Evolutionary conservation across 2,797 vertebrate species (phyloP).

Genomic region (Prionace glauca): DNA sequence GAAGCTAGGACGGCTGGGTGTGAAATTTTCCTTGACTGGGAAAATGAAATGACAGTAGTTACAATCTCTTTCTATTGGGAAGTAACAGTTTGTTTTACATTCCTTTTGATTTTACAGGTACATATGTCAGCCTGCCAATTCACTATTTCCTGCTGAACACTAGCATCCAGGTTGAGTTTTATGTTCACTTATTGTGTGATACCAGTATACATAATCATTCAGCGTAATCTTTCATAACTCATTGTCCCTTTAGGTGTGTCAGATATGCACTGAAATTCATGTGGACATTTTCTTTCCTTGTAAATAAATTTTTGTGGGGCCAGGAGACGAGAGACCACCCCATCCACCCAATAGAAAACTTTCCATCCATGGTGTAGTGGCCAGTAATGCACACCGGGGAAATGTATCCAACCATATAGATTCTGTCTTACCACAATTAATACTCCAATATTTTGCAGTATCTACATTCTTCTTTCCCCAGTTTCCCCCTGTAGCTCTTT

Average conservation of each 20-base stretch:
- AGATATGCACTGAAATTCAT: neutral
- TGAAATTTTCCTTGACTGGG: too few species aligned
- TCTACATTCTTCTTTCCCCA: neutral
- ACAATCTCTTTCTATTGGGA: too few species aligned
- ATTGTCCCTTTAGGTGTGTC: too few species aligned
- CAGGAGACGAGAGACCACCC: neutral
- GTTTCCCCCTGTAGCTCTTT: neutral
- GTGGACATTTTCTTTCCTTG: neutral
- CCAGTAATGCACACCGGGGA: neutral
- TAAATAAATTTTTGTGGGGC: neutral
- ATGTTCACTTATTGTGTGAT: too few species aligned
- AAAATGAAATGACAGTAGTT: too few species aligned
- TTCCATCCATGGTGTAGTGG: neutral
- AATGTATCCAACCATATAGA: neutral
- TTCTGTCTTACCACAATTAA: neutral
- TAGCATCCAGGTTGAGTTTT: too few species aligned
- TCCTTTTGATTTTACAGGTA: neutral
- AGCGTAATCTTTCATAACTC: too few species aligned
- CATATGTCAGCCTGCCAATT: neutral
- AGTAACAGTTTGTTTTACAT: too few species aligned
- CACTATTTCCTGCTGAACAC: too few species aligned
- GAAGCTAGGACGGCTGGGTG: too few species aligned
- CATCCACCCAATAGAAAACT: neutral
- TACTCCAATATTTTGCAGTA: neutral
- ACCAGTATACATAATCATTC: too few species aligned